Conservation (phyloP, 2,797 vertebrate genomes). For the Emydoidea blandingii region DNA sequence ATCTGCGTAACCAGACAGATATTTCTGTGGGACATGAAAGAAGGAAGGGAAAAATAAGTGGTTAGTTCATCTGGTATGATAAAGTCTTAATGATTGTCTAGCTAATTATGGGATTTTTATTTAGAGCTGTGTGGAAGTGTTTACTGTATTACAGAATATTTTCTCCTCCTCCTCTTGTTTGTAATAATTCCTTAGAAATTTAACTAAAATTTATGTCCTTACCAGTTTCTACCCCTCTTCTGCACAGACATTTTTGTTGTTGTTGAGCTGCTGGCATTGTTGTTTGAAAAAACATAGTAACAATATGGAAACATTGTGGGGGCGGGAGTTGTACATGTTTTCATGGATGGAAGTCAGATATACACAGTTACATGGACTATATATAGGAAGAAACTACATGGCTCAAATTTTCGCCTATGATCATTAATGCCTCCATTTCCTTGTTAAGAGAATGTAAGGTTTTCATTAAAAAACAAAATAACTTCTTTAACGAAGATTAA, state of each 20-base stretch:
- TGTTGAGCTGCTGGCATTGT: background rate
- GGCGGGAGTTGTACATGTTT: background rate
- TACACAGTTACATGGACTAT: background rate
- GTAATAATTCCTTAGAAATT: background rate
- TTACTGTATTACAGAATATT: background rate
- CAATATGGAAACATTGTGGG: background rate
- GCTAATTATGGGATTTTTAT: background rate
- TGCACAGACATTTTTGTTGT: background rate
- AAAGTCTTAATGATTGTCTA: background rate
- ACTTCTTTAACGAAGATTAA: background rate
- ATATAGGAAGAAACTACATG: background rate
- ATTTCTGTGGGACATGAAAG: background rate
- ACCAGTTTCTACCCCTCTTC: background rate
- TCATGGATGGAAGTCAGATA: background rate
- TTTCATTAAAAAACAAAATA: background rate
- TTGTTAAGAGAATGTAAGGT: background rate
- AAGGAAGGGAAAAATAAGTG: background rate
- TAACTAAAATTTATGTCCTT: background rate
- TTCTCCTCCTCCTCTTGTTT: background rate
- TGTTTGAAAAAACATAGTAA: background rate
- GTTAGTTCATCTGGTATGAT: background rate
- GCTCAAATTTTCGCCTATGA: background rate
- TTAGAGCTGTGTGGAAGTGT: background rate
- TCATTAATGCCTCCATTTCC: background rate
- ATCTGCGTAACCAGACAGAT: background rate